phyloP scores from a whole-genome alignment of 1,140 invertebrate genomes.

The Euwallacea similis region DNA sequence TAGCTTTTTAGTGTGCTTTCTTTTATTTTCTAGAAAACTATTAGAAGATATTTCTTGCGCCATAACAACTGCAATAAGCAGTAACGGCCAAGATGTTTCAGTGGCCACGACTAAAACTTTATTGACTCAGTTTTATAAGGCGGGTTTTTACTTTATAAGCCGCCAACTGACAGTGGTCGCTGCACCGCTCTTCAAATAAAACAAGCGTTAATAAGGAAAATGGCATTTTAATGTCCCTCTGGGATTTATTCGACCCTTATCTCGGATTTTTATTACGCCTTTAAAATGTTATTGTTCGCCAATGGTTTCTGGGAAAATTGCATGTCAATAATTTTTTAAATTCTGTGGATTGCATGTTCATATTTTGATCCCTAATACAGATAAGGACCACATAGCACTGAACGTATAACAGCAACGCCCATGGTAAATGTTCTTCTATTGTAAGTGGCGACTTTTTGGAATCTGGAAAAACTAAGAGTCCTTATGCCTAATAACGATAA shows the following conservation, averaged over 20 bases:
- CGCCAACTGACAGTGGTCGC: conserved; percentile 9
- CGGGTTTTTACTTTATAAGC: conserved; percentile 32
- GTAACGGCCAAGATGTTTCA: conserved; percentile 28
- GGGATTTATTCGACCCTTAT: conserved; percentile 33
- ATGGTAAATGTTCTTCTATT: no score
- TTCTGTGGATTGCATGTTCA: conserved; percentile 14
- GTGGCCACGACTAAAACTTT: conserved; percentile 30
- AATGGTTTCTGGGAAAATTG: conserved; percentile 30
- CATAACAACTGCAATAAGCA: conserved; percentile 21
- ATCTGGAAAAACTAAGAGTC: no score
- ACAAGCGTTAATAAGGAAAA: conserved; percentile 36
- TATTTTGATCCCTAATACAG: background rate
- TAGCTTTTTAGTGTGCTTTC: background rate
- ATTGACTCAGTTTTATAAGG: conserved; percentile 34
- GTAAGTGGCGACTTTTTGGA: no score
- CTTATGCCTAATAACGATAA: no score
- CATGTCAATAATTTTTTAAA: conserved; percentile 21
- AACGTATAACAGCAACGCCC: no score
- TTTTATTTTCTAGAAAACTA: background rate
- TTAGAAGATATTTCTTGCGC: background rate
- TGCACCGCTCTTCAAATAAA: conserved; percentile 25
- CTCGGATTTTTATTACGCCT: conserved; percentile 28
- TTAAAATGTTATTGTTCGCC: conserved; percentile 30
- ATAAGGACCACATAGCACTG: no score
- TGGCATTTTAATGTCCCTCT: conserved; percentile 30